Evolutionary conservation across 2,113 vertebrate species (phyloP), one percentile per base, ranked within the genome.

Genomic region (Burhinus oedicnemus): DNA sequence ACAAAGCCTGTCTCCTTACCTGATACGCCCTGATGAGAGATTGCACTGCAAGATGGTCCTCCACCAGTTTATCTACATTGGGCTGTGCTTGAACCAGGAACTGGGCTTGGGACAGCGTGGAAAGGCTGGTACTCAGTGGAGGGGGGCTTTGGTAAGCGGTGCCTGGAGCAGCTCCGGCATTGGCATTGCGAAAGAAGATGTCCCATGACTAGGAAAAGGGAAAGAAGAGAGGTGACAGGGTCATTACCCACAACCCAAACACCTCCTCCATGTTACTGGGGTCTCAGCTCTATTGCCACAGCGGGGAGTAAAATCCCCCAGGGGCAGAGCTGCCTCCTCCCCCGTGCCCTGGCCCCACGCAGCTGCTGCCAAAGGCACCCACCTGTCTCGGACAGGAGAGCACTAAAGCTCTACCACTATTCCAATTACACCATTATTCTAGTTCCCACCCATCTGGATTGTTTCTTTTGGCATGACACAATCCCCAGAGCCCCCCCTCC

Each of bases 11-110:
- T 3, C 36, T 32, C 30, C 97, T 97, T 97, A 99, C 99, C 99
- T 99, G 99, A 85, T 99, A 99, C 0, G 99, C 99, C 89, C 99
- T 98, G 96, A 99, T 99, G 83, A 99, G 99, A 8, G 99, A 98
- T 5, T 99, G 99, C 19, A 99, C 99, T 0, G 99, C 99, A 8
- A 99, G 97, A 75, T 99, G 99, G 92, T 99, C 99, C 91, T 98
- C 98, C 96, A 99, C 99, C 57, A 99, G 98, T 81, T 99, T 99
- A 95, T 99, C 99, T 92, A 99, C 97, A 1, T 98, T 98, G 72
- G 98, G 98, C 94, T 98, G 98, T 11, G 97, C 96, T 34, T 97
- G 98, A 68, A 98, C 96, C 96, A 98, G 77, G 22, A 97, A 96
- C 94, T 98, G 98, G 22, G 97, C 97, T 11, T 97, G 80, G 49